Evolutionary conservation across 2,797 vertebrate genomes (phyloP), one percentile per base, ranked within the genome.

Genomic region (Mastacembelus armatus): DNA sequence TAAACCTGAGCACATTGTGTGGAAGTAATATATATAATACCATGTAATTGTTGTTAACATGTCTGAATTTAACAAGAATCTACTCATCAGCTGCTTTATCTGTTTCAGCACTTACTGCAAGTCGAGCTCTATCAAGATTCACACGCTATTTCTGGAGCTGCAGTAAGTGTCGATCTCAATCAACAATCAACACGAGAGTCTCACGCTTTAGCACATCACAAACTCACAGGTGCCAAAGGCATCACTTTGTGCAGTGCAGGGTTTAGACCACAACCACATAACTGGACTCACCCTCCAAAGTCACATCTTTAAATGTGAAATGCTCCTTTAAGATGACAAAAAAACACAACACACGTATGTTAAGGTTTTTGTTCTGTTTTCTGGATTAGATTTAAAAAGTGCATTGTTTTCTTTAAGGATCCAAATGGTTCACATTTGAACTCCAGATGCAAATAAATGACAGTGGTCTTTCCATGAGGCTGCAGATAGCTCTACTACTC

Each of bases 111-210:
- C 68, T 35, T 96, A 94, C 88, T 98, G 96, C 91, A 93, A 92
- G 50, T 94, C 91, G 64, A 49, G 2, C 32, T 42, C 84, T 8
- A 66, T 95, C 87, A 94, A 92, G 81, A 95, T 97, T 69, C 96
- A 96, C 90, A 95, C 94, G 0, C 74, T 98, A 75, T 93, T 97
- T 68, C 74, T 97, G 77, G 91, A 94, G 50, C 83, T 97, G 81
- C 96, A 97, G 96, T 97, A 93, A 97, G 96, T 96, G 81, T 79
- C 32, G 8, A 2, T 40, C 40, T 65, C 24, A 18, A 29, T 60
- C 30, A 1, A 51, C 42, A 12, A 35, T 19, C 16, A 44, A 4
- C 3, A 0, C 39, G 45, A 30, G 30, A 10, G 30, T 24, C 16
- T 19, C 16, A 39, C 15, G 2, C 18, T 8, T 38, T 7, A 4